Evolutionary conservation across 2,113 vertebrate genomes (phyloP).

Genomic region (Calyptommatus sinebrachiatus): DNA sequence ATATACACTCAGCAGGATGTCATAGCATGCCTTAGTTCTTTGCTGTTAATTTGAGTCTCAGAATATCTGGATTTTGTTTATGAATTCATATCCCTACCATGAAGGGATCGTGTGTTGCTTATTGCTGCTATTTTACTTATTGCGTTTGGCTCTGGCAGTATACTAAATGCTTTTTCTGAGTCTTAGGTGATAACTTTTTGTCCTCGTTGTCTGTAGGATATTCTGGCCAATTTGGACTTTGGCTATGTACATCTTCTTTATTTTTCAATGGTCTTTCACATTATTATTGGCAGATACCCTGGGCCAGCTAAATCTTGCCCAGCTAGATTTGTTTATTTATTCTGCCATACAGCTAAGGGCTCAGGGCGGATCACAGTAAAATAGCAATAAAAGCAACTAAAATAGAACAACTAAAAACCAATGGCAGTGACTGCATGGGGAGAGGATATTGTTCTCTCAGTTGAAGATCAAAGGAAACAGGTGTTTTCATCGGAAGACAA

Average conservation of each 20-base stretch:
- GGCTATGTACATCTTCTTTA: background rate
- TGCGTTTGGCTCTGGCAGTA: conserved; percentile 33
- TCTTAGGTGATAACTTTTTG: conserved; percentile 1
- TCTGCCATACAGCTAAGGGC: too few relatives aligned
- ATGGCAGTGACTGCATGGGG: too few relatives aligned
- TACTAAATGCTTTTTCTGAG: conserved; percentile 19
- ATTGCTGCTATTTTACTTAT: conserved; percentile 20
- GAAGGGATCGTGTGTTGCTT: conserved; percentile 4
- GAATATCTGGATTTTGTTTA: conserved; percentile 54
- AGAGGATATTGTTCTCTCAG: too few relatives aligned
- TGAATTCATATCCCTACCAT: conserved; percentile 23
- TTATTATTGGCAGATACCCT: background rate
- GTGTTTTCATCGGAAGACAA: too few relatives aligned
- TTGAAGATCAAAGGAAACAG: too few relatives aligned
- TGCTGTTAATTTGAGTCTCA: conserved; percentile 57
- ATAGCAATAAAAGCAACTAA: too few relatives aligned
- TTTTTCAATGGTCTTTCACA: background rate
- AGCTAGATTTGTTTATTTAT: too few relatives aligned
- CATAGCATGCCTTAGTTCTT: conserved; percentile 43
- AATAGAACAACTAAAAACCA: too few relatives aligned
- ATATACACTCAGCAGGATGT: conserved; percentile 59
- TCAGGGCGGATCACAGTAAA: too few relatives aligned
- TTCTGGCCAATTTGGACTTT: background rate
- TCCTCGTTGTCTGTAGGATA: background rate
- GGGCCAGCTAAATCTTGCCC: background rate